Conservation (phyloP, 2,888 invertebrate species). For the Lypha dubia region DNA sequence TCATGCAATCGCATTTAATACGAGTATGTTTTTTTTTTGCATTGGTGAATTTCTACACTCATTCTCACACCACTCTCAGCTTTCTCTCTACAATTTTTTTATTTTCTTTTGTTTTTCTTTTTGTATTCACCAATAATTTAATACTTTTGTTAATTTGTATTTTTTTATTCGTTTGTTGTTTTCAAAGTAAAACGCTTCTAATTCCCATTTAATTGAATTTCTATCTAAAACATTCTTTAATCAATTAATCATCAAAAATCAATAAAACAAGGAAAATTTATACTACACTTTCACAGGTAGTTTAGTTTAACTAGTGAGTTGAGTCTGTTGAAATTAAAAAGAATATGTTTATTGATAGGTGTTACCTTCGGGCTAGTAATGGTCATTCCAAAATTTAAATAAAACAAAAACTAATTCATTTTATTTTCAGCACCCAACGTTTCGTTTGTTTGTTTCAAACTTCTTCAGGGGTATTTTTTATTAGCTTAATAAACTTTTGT, state of each 20-base stretch:
- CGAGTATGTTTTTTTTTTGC: conserved; percentile 33
- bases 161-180: conserved; percentile 7
- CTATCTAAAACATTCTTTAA: conserved; percentile 22
- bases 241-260: conserved; percentile 31
- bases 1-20: conserved; percentile 24
- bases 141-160: not conserved
- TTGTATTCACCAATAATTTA: conserved; percentile 6
- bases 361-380: too few relatives aligned
- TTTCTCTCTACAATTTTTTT: not conserved
- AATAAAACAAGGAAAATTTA: conserved; percentile 17
- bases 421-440: too few relatives aligned
- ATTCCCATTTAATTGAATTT: conserved; percentile 17
- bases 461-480: too few relatives aligned
- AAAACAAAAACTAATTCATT: too few relatives aligned
- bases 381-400: too few relatives aligned
- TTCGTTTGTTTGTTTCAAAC: too few relatives aligned
- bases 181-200: not conserved
- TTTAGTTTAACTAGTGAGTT: conserved; percentile 67
- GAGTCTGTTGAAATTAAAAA: conserved; percentile 59
- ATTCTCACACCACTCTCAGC: conserved; percentile 25
- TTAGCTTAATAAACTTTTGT: too few relatives aligned
- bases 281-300: conserved; percentile 62
- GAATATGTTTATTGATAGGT: too few relatives aligned
- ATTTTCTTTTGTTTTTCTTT: not conserved
- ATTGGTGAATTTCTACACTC: not conserved